Percentiles rank a stretch among this genome's conserved stretches.
These are phyloP conservation scores for Accipiter virgatus DNA, from an alignment of 2,113 vertebrate species.

Conservation along the genomic window DNA sequence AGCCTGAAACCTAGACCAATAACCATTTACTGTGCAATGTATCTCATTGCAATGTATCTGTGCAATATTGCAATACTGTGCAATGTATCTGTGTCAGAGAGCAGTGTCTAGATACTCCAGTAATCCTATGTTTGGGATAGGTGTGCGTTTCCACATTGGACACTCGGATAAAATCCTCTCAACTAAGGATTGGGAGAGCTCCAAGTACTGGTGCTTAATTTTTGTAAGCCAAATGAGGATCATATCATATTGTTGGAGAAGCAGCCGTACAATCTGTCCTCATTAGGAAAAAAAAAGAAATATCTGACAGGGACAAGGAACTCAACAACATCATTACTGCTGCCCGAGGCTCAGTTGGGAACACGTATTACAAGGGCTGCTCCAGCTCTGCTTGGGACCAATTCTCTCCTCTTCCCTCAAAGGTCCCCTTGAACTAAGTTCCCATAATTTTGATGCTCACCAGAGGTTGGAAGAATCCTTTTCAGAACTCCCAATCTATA, in stretches of 20 bases:
- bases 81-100: neutral
- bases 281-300: neutral
- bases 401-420: neutral
- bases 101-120: neutral
- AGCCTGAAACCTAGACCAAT: neutral
- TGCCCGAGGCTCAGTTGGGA: neutral
- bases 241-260: neutral
- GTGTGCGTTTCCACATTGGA: neutral
- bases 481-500: neutral
- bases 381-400: neutral
- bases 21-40: neutral
- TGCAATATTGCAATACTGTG: neutral
- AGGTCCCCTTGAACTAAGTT: neutral
- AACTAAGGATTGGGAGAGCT: neutral
- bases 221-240: neutral
- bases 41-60: neutral
- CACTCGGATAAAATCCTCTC: neutral
- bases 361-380: neutral
- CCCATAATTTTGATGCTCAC: neutral
- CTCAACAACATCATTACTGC: neutral
- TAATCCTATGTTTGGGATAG: neutral
- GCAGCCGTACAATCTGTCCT: neutral
- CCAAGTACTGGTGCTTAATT: neutral
- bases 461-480: neutral
- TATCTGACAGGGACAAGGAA: neutral